These are phyloP conservation scores for Cephus cinctus DNA, from an alignment of 1,140 invertebrate species.

Conservation along the genomic window DNA sequence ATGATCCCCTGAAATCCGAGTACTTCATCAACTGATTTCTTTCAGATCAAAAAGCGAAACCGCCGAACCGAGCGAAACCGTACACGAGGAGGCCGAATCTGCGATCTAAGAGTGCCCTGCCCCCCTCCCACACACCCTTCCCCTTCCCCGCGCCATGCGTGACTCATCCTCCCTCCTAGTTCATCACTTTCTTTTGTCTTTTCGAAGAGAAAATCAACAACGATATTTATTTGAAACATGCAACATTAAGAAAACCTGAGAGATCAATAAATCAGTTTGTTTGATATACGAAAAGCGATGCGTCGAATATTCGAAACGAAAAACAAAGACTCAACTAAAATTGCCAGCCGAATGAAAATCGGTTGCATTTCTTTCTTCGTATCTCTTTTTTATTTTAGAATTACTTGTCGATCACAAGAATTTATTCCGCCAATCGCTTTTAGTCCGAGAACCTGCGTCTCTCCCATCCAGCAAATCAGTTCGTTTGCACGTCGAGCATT, in stretches of 20 bases:
- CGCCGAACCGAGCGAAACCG: slow-evolving; percentile 44
- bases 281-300: slow-evolving; percentile 15
- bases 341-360: too few species aligned
- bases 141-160: slow-evolving; percentile 1
- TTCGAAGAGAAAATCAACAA: slow-evolving; percentile 16
- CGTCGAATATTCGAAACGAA: neutral
- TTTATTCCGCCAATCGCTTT: too few species aligned
- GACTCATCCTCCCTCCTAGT: slow-evolving; percentile 19
- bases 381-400: too few species aligned
- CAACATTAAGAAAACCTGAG: slow-evolving; percentile 10
- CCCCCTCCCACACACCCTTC: slow-evolving; percentile 2
- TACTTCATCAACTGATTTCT: slow-evolving; percentile 45
- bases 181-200: slow-evolving; percentile 27
- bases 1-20: slow-evolving; percentile 24
- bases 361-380: too few species aligned
- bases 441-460: too few species aligned
- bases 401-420: too few species aligned
- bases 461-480: too few species aligned
- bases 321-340: neutral
- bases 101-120: slow-evolving; percentile 26
- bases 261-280: slow-evolving; percentile 28
- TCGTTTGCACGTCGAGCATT: too few species aligned
- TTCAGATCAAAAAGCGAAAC: slow-evolving; percentile 56
- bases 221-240: slow-evolving; percentile 32
- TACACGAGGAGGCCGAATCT: slow-evolving; percentile 45